Conservation (phyloP, 1,140 invertebrate species). For the Drosophila sp. region DNA sequence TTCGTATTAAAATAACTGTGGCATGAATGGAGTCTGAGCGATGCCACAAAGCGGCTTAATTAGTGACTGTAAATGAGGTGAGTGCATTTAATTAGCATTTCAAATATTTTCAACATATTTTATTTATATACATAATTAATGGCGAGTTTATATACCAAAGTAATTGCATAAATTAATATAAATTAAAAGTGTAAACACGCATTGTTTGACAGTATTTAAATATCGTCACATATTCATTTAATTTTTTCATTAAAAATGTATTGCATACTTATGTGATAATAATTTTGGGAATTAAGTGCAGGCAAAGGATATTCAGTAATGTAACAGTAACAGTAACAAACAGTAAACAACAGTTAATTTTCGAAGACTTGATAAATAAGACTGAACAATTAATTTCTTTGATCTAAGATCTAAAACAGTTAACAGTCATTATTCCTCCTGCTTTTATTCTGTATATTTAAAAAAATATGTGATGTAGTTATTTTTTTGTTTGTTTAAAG, state of each 20-base stretch:
- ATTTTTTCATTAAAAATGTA: not conserved
- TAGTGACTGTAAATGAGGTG: slow-evolving; percentile 8
- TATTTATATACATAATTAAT: not conserved
- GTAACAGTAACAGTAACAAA: no score
- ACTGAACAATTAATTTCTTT: no score
- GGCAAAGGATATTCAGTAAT: no score
- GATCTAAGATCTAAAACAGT: no score
- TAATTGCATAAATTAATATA: slow-evolving; percentile 19
- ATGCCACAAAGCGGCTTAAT: slow-evolving; percentile 5
- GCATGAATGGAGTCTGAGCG: not conserved
- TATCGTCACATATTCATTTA: not conserved
- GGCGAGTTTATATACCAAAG: slow-evolving; percentile 7
- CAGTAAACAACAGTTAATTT: not conserved
- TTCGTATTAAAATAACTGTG: not conserved
- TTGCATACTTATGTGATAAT: not conserved
- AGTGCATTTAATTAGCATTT: slow-evolving; percentile 11
- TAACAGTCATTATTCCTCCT: not conserved
- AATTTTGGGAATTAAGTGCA: not conserved
- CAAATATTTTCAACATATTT: not conserved
- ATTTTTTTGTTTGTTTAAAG: not conserved
- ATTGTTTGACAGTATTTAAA: not conserved
- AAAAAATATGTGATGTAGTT: not conserved
- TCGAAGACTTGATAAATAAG: no score
- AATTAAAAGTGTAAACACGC: not conserved
- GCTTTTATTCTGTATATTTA: not conserved